Base-by-base conservation (phyloP, 2,888 invertebrate genomes). In the Actias luna region DNA sequence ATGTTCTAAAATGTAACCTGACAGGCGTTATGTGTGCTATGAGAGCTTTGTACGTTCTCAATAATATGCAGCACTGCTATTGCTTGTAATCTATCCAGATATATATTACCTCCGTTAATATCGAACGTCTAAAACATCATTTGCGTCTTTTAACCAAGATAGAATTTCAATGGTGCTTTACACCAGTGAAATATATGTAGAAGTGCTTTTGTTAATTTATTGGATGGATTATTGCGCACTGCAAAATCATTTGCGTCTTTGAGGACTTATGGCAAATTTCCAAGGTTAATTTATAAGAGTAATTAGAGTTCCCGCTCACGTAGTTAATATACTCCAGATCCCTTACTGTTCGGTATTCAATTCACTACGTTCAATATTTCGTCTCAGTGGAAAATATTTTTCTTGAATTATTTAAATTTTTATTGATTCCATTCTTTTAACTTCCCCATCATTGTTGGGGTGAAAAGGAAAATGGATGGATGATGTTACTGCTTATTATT, bases 401-500 rank as follows among this genome's bases (percentile, higher is more conserved):
- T 83, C 84, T 84, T 85, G 76, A 80, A 81, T 83, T 84, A 88
- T 89, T 89, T 83, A 88, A 89, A 89, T 87, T 89, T 85, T 80
- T 77, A 89, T 89, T 88, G 88, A 87, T 87, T 78, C 84, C 87
- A 86, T 88, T 88, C 83, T 82, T 79, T 81, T 74, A 78, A 71
- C 80, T 79, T 78, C 77, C 76, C 75, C 76, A 75, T 82, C 84
- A 84, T 87, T 87, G 87, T 87, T 83, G 78, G 85, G 89, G 84
- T 79, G 81, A 75, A 81, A 84, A 82, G 75, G 84, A 88, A 90
- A 90, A 91, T 91, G 89, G 89, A 85, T 85, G 84, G 87, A 83
- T 85, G 83, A 83, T 89, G 90, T 91, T 79, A 80, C 79, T 78
- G 77, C 85, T 90, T 91, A 88, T 87, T 90, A 90, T 91, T 89